These are phyloP conservation scores for Bovichtus diacanthus DNA, from an alignment of 2,797 vertebrate species.

Conservation along the genomic window DNA sequence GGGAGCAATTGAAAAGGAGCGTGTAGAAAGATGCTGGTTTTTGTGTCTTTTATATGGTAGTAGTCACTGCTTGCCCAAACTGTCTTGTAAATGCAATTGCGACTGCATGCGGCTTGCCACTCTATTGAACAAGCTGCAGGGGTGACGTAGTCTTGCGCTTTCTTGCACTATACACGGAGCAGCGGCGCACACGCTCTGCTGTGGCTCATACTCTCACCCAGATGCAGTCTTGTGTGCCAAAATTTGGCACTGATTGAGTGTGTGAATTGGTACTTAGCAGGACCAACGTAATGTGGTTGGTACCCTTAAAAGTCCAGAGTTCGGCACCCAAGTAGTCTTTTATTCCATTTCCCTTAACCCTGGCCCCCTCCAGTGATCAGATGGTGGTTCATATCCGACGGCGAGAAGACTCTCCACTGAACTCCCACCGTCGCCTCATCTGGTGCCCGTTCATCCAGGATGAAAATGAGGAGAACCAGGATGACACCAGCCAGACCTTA, in stretches of 20 bases:
- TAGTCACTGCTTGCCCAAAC: background rate
- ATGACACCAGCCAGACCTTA: constrained; percentile 93
- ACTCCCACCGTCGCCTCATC: constrained; percentile 94
- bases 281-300: too few species aligned
- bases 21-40: background rate
- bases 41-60: background rate
- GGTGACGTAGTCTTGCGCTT: too few species aligned
- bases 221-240: too few species aligned
- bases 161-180: too few species aligned
- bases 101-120: too few species aligned
- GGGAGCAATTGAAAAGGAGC: background rate
- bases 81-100: too few species aligned
- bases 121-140: too few species aligned
- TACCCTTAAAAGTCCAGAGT: too few species aligned
- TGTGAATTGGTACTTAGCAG: too few species aligned
- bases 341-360: constrained; percentile 79
- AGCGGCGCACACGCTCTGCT: too few species aligned
- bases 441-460: constrained; percentile 98
- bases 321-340: background rate
- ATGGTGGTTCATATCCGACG: constrained; percentile 92
- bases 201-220: too few species aligned
- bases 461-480: constrained; percentile 92
- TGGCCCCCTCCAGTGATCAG: constrained; percentile 88
- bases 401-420: constrained; percentile 89
- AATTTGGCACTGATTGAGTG: too few species aligned